phyloP scores from a whole-genome alignment of 1,140 invertebrate species.

The Dreissena rostriformis region DNA sequence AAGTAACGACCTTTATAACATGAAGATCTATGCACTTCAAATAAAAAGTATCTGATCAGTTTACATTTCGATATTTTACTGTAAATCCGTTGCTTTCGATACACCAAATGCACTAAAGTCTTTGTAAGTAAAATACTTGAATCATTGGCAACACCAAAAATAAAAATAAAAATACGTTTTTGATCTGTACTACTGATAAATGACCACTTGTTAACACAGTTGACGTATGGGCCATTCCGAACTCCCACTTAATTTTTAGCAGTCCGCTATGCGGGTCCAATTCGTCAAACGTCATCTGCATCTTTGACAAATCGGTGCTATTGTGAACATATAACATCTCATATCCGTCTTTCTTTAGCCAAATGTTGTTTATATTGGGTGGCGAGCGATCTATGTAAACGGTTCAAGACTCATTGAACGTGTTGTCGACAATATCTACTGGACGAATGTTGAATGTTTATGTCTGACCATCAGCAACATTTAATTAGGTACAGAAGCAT shows the following conservation, averaged over 20 bases:
- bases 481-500: constrained; percentile 24
- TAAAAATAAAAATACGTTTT: background rate
- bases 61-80: no score
- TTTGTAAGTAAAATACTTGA: background rate
- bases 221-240: constrained; percentile 26
- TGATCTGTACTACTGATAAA: background rate
- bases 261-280: constrained; percentile 67
- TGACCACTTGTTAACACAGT: background rate
- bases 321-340: constrained; percentile 61
- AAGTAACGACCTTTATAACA: background rate
- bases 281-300: constrained; percentile 62
- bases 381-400: constrained; percentile 58
- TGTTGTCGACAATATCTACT: constrained; percentile 56
- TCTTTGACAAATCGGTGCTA: constrained; percentile 63
- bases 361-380: constrained; percentile 54
- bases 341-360: constrained; percentile 52
- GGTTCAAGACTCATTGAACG: constrained; percentile 41
- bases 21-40: background rate
- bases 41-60: no score
- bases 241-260: constrained; percentile 41
- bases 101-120: no score
- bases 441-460: constrained; percentile 53
- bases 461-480: constrained; percentile 61
- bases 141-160: background rate
- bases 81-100: no score